Conservation (phyloP, 2,113 vertebrate species). For the Psittacara wagleri region DNA sequence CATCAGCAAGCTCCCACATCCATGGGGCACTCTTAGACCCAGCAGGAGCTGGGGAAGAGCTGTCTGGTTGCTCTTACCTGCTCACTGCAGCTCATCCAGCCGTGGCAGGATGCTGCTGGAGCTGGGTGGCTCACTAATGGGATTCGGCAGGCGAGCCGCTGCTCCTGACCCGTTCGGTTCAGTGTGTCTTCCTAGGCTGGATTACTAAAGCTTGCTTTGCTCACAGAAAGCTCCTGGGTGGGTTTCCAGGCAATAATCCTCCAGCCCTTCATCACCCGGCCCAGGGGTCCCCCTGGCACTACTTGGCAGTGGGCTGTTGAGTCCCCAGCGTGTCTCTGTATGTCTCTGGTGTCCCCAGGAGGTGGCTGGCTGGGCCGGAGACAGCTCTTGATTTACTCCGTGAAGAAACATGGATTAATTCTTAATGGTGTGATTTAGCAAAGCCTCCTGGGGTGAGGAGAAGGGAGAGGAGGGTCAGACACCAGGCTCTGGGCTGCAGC, state of each 20-base stretch:
- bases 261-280: neutral
- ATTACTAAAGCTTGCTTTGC: neutral
- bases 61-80: fast-evolving
- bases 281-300: neutral
- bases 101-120: neutral
- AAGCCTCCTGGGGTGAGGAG: neutral
- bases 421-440: neutral
- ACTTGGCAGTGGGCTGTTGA: neutral
- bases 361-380: neutral
- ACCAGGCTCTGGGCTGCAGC: neutral
- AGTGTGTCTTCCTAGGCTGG: constrained; percentile 33
- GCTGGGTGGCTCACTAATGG: neutral
- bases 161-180: neutral
- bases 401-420: neutral
- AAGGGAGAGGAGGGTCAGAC: neutral
- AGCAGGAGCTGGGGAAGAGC: neutral
- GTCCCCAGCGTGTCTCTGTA: fast-evolving
- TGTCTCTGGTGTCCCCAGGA: neutral
- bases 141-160: neutral
- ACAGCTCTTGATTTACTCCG: neutral
- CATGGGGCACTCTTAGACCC: neutral
- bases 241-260: constrained; percentile 40
- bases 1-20: fast-evolving
- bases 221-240: constrained; percentile 10
- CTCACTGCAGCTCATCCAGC: neutral